Evolutionary conservation across 2,888 invertebrate genomes (phyloP), one percentile per base, ranked within the genome.

Genomic region (Leptinotarsa tumamoca): DNA sequence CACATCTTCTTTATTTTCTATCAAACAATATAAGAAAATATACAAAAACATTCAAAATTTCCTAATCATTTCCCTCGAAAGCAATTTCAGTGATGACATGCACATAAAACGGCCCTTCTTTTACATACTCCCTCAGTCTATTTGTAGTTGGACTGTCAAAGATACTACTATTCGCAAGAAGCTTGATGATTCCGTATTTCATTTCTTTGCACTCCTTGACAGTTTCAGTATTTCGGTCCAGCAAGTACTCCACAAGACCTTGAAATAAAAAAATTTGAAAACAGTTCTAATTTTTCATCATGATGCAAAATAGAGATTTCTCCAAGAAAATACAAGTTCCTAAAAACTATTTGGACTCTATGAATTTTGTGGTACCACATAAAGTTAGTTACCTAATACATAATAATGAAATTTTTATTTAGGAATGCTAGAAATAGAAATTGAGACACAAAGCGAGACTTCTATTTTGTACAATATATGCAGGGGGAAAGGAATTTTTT

Each of bases 41-140:
- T 43, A 43, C 43, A 43, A 43, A 43, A 52, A 17, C 0, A 52
- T 52, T 52, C 17, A 17, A 52, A 52, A 15, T 63, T 5, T 15
- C 72, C 85, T 82, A 89, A 33, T 84, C 84, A 77, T 87, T 88
- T 78, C 93, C 92, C 84, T 96, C 96, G 84, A 94, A 90, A 4
- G 95, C 95, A 68, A 97, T 92, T 87, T 95, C 93, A 68, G 93
- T 90, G 74, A 91, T 88, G n/a, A 90, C 89, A 81, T 93, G 91
- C n/a, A 94, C 90, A 87, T 91, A 94, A 85, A 94, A 95, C 4
- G 96, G 93, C 0, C 97, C 97, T 85, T 96, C 93, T 63, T 92
- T 91, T 14, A 94, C 91, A 88, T 93, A 96, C 21, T 90, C 90
- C 79, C 91, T 91, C 23, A 97, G 88, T 84, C 91, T 92, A n/a